Evolutionary conservation across 2,113 vertebrate genomes (phyloP), one percentile per base, ranked within the genome.

Genomic region (Actinemys pallida): DNA sequence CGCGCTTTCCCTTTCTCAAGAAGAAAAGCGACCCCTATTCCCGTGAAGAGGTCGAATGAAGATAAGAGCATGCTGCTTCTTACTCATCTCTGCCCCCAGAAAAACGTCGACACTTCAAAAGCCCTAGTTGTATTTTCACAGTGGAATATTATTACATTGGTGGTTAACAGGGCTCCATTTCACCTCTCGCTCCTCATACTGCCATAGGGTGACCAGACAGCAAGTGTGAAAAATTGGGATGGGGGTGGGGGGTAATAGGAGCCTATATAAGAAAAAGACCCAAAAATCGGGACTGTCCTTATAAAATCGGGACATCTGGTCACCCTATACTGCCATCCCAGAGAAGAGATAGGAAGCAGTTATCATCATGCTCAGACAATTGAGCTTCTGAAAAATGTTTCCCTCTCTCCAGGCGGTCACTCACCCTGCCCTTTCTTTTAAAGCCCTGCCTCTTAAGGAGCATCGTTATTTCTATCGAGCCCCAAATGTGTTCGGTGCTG

Each of bases 401-500:
- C 42, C 42, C 9, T 27, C 25, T 27, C 81, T 57, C 52, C 5
- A 13, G n/a, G 22, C 29, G 7, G 25, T 29, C 13, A 16, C 22
- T 45, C 12, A 2, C 35, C 31, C 35, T 39, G n/a, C 22, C 25
- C 25, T 57, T 56, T 17, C 24, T 57, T 83, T 57, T 42, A 39
- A n/a, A 56, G 39, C 35, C 13, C n/a, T 82, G 22, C 53, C 22
- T 14, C 81, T 25, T 22, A 14, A 8, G 52, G 12, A 56, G 50
- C 22, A 27, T 39, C 22, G 50, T 82, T 56, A 39, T 53, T 53
- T 8, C 35, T 56, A 20, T 76, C 22, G 16, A 53, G 13, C 19
- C 42, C 11, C 16, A 19, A n/a, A 0, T 6, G 79, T 16, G 6
- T 72, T 10, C 50, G 11, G 7, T 0, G 22, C n/a, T 52, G 20